Evolutionary conservation across 2,888 invertebrate species (phyloP), one percentile per base, ranked within the genome.

Genomic region (Tipula unca): DNA sequence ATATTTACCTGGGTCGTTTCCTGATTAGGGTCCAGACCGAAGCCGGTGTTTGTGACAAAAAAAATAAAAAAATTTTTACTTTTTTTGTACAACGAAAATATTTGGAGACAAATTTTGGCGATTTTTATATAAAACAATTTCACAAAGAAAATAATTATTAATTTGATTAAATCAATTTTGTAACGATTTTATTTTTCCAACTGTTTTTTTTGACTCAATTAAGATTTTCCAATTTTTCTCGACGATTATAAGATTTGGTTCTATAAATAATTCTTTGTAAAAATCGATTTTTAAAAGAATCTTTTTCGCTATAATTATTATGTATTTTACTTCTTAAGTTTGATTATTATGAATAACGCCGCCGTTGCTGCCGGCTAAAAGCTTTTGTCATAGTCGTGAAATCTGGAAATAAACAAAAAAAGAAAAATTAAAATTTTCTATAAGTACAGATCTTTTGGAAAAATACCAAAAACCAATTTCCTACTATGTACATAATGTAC

Each of bases 381-480:
- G 86, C 86, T 86, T 86, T 86, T 86, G 86, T 86, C 86, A 86
- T 86, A 86, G 86, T 86, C 86, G 86, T 86, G 85, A 83, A 84
- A 86, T 42, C 86, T 86, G 48, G 14, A 85, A 86, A 82, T 36
- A 82, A 36, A 86, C 13, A 29, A 29, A 17, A 39, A 85, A 84
- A 85, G 42, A 86, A 84, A 84, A 54, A 54, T 35, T 84, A 32
- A 13, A 32, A 0, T 29, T 29, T 82, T 82, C 29, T 82, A 82
- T 82, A 3, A 4, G 13, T 5, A 32, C 29, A 25, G 17, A 82
- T 17, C 17, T 48, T 69, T 69, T 69, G 69, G 69, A 69, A 17
- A 48, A 17, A 14, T 17, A 48, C 17, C 48, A 48, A 48, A 17
- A 48, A 17, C 48, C n/a, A 17, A 17, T 48, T 69, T 10, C 69